A percentile compares a stretch with the other conserved stretches of the same genome.
Conservation (phyloP, 1,140 invertebrate species). For the Cotesia typhae region DNA sequence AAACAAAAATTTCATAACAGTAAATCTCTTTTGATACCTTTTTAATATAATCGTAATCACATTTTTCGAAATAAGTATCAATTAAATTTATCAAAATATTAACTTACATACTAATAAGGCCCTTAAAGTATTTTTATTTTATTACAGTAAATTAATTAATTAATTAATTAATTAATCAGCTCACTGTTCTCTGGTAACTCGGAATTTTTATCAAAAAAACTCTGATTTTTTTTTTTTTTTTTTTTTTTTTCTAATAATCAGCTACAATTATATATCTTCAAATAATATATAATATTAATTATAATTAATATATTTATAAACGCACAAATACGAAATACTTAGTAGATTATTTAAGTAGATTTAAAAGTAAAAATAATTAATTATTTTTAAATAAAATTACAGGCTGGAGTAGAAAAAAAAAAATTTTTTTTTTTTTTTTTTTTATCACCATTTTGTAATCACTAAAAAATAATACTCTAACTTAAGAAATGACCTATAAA, state of each 20-base stretch:
- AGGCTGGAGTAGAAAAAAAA: constrained; percentile 7
- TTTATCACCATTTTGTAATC: constrained; percentile 13
- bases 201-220: neutral
- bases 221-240: neutral
- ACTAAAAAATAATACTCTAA: constrained; percentile 24
- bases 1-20: neutral
- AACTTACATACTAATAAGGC: constrained; percentile 57
- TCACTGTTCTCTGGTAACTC: constrained; percentile 5
- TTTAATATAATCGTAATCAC: neutral
- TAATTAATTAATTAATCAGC: neutral
- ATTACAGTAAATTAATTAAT: neutral
- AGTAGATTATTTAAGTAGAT: neutral
- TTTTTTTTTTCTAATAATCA: neutral
- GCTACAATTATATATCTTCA: too few relatives aligned
- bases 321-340: constrained; percentile 1
- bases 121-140: constrained; percentile 26
- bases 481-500: neutral
- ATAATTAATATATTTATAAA: neutral
- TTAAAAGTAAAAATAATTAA: constrained; percentile 15
- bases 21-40: neutral
- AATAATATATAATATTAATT: neutral
- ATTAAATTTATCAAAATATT: constrained; percentile 39
- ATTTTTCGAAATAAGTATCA: neutral
- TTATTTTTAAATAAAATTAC: constrained; percentile 24
- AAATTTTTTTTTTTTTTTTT: neutral